Base-by-base conservation (phyloP, 2,888 invertebrate genomes). In the Apamea crenata region DNA sequence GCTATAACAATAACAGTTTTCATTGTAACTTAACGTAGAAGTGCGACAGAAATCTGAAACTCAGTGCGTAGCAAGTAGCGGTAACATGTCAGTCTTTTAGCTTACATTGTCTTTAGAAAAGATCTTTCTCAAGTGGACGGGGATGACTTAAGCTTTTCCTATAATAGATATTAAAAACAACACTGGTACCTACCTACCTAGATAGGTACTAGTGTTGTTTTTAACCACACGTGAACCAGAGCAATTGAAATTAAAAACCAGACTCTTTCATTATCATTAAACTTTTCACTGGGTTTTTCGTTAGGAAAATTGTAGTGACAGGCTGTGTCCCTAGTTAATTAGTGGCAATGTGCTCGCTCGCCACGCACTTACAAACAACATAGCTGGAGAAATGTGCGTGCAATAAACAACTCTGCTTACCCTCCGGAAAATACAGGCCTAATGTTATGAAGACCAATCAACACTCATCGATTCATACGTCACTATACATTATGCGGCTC, bases 391-490 rank as follows among this genome's bases (percentile, higher is more conserved):
- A 65, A 65, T 36, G 18, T 44, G 29, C 16, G 21, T 29, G 21
- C 59, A 14, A 2, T 29, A 29, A 40, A 66, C 32, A 14, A 16
- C 6, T 32, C 6, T 6, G 5, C 0, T 0, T 12, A 14, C 4
- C 40, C 21, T 18, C 3, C 3, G 3, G 29, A 1, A 10, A 8
- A 53, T 53, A 77, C 29, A 44, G 14, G 1, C 44, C 18, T 16
- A 6, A 25, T 36, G 18, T 83, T 83, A 81, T 80, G 82, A 85
- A 70, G 56, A 47, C 74, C 75, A 81, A 83, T 86, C 82, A 86
- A 69, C 73, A 36, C 69, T 74, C 61, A 68, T 86, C 82, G 71
- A 81, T 85, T 81, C 82, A 83, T 70, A 85, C 25, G 86, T 75
- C 82, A 85, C n/a, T 85, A 81, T 68, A 32, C 59, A 71, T 82